Percentiles rank a stretch among this genome's conserved stretches.
Evolutionary conservation across 30 jellyfish, hydroid and myxozoan genomes (phyloP).

Genomic region (Pelagia noctiluca): DNA sequence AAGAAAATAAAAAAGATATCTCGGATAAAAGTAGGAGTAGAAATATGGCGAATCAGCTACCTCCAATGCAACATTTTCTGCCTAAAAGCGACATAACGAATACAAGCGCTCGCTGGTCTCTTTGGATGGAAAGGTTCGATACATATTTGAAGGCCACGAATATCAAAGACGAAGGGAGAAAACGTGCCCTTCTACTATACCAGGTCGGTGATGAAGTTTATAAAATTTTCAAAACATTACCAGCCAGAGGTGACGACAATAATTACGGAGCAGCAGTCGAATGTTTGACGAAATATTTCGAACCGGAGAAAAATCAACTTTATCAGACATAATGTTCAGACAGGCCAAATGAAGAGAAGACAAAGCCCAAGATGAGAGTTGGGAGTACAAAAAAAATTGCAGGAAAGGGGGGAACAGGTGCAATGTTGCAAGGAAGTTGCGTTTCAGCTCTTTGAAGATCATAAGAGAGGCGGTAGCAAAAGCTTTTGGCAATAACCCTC

Average conservation of each 20-base stretch:
- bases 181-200: slow-evolving; percentile 8
- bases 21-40: slow-evolving; percentile 16
- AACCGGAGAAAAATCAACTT: slow-evolving; percentile 17
- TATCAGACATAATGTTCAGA: background rate
- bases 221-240: slow-evolving; percentile 33
- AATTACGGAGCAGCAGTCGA: slow-evolving; percentile 35
- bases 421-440: too few relatives aligned
- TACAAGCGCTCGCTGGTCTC: slow-evolving; percentile 40
- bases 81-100: slow-evolving; percentile 33
- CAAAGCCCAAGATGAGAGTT: background rate
- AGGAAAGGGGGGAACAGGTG: background rate
- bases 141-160: slow-evolving; percentile 14
- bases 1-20: too few relatives aligned
- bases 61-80: slow-evolving; percentile 25
- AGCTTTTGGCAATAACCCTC: too few relatives aligned
- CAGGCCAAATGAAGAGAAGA: background rate
- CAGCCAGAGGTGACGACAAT: slow-evolving; percentile 41
- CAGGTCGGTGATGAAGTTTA: slow-evolving; percentile 18
- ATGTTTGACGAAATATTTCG: slow-evolving; percentile 35
- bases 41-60: background rate
- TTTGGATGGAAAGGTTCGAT: slow-evolving; percentile 11
- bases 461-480: too few relatives aligned
- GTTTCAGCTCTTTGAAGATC: too few relatives aligned
- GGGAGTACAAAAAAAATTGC: background rate
- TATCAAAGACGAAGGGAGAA: slow-evolving; percentile 24